These are phyloP conservation scores for Drosophila lacicola DNA, from an alignment of 2,888 invertebrate genomes.

Conservation along the genomic window DNA sequence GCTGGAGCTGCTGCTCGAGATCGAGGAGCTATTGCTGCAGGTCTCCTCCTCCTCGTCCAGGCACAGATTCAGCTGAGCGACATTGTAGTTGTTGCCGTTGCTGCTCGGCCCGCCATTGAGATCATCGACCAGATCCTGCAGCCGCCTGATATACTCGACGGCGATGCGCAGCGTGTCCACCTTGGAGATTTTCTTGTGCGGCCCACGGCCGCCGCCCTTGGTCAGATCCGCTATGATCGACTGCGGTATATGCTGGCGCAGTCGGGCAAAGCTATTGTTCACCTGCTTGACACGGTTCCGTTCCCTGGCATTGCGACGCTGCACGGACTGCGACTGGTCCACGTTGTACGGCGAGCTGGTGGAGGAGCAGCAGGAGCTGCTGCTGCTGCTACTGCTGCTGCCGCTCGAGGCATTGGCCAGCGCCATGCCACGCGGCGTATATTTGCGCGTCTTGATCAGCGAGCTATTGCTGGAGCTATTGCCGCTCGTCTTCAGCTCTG, in stretches of 20 bases:
- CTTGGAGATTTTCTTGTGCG: conserved; percentile 93
- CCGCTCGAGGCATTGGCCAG: conserved; percentile 34
- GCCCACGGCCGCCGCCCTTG: conserved; percentile 89
- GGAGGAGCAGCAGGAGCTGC: conserved; percentile 14
- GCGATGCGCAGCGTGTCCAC: conserved; percentile 95
- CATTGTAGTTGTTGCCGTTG: conserved; percentile 57
- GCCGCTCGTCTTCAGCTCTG: conserved; percentile 36
- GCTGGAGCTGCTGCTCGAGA: conserved; percentile 27
- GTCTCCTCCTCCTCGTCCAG: conserved; percentile 44
- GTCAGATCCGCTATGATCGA: conserved; percentile 90
- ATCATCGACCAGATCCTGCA: conserved; percentile 89
- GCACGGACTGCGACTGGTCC: conserved; percentile 94
- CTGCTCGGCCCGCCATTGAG: conserved; percentile 68
- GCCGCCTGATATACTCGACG: conserved; percentile 94
- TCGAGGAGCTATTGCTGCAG: conserved; percentile 57
- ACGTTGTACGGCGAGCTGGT: conserved; percentile 68
- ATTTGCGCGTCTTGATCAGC: conserved; percentile 89
- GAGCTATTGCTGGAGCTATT: conserved; percentile 40
- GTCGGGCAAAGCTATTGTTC: conserved; percentile 96
- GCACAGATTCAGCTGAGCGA: conserved; percentile 56
- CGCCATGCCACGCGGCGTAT: conserved; percentile 87
- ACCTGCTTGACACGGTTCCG: conserved; percentile 97
- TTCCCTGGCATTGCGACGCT: conserved; percentile 96
- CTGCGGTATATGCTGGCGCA: conserved; percentile 94
- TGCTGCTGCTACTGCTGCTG: conserved; percentile 18